These are phyloP conservation scores for Nesogale talazaci DNA, from an alignment of 2,113 vertebrate genomes.

Conservation along the genomic window DNA sequence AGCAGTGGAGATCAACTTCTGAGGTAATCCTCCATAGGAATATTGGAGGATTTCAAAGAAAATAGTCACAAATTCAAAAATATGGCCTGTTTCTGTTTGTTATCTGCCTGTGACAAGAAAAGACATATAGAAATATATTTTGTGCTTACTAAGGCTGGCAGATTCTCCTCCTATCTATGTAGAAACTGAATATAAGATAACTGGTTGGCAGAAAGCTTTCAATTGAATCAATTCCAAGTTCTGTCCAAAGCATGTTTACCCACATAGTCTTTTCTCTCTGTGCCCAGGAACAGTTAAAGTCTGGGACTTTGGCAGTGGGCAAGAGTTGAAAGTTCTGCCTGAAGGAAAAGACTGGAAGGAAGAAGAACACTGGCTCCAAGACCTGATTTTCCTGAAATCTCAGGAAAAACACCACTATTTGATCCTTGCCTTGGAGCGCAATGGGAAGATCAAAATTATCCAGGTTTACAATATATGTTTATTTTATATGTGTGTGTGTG, in stretches of 20 bases:
- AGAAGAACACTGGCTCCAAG: constrained; percentile 67
- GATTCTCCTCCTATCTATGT: not conserved
- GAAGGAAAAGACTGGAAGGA: constrained; percentile 73
- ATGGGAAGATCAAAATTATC: constrained; percentile 83
- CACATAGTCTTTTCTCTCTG: constrained; percentile 4
- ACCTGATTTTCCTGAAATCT: constrained; percentile 81
- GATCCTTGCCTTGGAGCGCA: constrained; percentile 82
- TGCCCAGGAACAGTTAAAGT: constrained; percentile 84
- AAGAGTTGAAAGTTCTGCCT: constrained; percentile 82
- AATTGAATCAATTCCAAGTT: not conserved
- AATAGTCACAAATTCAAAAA: not conserved
- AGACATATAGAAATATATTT: not conserved
- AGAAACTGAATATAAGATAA: too few relatives aligned
- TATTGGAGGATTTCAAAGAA: not conserved
- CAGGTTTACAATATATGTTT: constrained; percentile 81
- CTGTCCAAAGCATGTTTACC: not conserved
- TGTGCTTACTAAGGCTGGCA: not conserved
- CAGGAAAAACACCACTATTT: constrained; percentile 68
- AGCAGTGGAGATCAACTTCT: not conserved
- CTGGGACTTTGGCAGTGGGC: constrained; percentile 85
- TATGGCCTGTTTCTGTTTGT: not conserved
- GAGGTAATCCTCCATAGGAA: not conserved
- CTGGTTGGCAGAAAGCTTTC: constrained; percentile 1
- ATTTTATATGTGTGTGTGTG: too few relatives aligned
- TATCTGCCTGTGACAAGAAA: not conserved